Evolutionary conservation across 2,113 vertebrate genomes (phyloP).

Genomic region (Chitala chitala): DNA sequence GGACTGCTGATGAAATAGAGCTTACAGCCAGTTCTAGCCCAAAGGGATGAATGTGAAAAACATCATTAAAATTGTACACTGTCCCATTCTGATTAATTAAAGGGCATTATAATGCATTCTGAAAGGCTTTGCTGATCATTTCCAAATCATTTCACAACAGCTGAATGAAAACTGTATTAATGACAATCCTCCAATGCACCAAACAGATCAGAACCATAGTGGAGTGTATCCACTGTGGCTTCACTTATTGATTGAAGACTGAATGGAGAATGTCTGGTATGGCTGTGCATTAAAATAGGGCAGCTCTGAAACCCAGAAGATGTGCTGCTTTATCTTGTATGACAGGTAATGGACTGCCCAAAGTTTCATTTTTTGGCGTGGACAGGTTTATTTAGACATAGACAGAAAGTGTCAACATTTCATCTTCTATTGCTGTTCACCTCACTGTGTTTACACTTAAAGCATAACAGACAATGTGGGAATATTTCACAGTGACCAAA

Average conservation of each 20-base stretch:
- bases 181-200: background rate
- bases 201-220: background rate
- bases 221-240: background rate
- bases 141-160: background rate
- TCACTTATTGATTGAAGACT: slow-evolving; percentile 9
- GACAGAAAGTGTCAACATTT: too few relatives aligned
- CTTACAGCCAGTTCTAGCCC: slow-evolving; percentile 1
- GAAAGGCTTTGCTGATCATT: background rate
- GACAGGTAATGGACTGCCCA: background rate
- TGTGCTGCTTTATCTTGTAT: background rate
- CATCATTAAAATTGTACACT: slow-evolving; percentile 17
- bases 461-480: background rate
- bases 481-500: background rate
- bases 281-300: background rate
- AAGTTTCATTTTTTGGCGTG: background rate
- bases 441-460: background rate
- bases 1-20: slow-evolving; percentile 9
- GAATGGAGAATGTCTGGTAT: background rate
- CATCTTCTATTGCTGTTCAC: too few relatives aligned
- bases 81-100: slow-evolving; percentile 6
- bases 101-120: background rate
- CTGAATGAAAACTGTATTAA: background rate
- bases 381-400: too few relatives aligned
- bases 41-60: slow-evolving; percentile 3
- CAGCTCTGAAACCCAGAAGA: background rate